Evolutionary conservation across 2,113 vertebrate species (phyloP), one percentile per base, ranked within the genome.

Genomic region (Bubo blakistoni): DNA sequence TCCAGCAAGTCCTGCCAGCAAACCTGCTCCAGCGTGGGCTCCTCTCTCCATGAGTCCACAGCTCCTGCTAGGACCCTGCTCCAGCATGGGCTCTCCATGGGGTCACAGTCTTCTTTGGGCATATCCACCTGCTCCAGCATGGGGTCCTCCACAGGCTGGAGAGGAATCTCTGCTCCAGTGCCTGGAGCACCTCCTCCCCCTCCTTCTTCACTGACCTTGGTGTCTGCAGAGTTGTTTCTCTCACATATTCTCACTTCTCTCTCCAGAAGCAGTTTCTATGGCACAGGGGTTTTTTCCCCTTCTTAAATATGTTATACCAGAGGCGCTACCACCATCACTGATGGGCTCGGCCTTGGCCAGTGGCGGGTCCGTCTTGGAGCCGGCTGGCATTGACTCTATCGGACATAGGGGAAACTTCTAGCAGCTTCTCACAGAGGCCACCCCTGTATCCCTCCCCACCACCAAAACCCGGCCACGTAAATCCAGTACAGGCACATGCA

Each of bases 41-140:
- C 30, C 22, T 74, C 55, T 80, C 57, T 13, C 8, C 18, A 26
- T 7, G 9, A 18, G 9, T 26, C 34, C 49, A 65, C 51, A 74
- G 21, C 29, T n/a, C 51, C 16, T 17, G 58, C 0, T 0, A 32
- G 36, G 22, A 62, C 1, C 13, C 26, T 67, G 26, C 46, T 66
- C 46, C 11, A 9, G 14, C 0, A 0, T 44, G 27, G 46, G 13
- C 6, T 44, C 12, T 62, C n/a, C 24, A 7, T 0, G 2, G 15
- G 8, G 22, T 44, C 44, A 17, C 44, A 44, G 44, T 16, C 44
- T 44, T 16, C 44, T 44, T 44, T 44, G 44, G 18, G 44, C 44
- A 24, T 40, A 44, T 44, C 44, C 16, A 40, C 47, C 59, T 57
- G 32, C 32, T 4, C 51, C 54, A 16, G 36, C 47, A 7, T 27